phyloP scores from a whole-genome alignment of 2,113 vertebrate genomes.

The Colossoma macropomum region DNA sequence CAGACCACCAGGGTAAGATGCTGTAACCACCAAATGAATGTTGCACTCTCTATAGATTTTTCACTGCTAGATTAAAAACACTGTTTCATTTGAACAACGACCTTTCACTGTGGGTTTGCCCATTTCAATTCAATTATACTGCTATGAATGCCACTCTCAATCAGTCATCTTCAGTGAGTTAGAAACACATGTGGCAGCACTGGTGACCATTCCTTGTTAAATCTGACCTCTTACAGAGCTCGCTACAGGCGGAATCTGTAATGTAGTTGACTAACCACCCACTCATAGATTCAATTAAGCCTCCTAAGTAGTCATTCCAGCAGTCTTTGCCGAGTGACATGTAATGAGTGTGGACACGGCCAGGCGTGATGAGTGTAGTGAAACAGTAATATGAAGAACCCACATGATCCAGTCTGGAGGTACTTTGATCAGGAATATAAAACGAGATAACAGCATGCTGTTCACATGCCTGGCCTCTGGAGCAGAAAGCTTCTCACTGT shows the following conservation, averaged over 20 bases:
- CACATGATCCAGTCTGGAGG: conserved; percentile 8
- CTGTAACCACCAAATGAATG: conserved; percentile 13
- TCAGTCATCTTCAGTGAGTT: conserved; percentile 46
- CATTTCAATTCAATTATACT: conserved; percentile 53
- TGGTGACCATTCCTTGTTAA: conserved; percentile 45
- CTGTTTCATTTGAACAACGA: conserved; percentile 28
- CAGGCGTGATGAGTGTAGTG: not conserved
- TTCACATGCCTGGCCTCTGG: not conserved
- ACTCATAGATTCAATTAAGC: conserved; percentile 49
- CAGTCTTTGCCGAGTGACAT: conserved; percentile 41
- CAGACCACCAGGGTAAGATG: not conserved
- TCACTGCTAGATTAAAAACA: conserved; percentile 40
- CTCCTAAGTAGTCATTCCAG: conserved; percentile 13
- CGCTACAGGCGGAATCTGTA: not conserved
- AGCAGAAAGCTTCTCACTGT: not conserved
- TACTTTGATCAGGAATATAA: not conserved
- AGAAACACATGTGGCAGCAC: conserved; percentile 15
- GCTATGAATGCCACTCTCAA: conserved; percentile 25
- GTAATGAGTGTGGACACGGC: conserved; percentile 48
- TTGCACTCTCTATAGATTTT: conserved; percentile 6
- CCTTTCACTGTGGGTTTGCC: conserved; percentile 29
- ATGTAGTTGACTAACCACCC: conserved; percentile 27
- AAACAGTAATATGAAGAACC: conserved; percentile 22
- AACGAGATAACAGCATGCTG: not conserved
- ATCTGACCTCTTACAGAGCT: conserved; percentile 43